Percentiles rank a stretch among this genome's conserved stretches.
phyloP scores from a whole-genome alignment of 2,113 vertebrate species.

The Ceyx margarethae region DNA sequence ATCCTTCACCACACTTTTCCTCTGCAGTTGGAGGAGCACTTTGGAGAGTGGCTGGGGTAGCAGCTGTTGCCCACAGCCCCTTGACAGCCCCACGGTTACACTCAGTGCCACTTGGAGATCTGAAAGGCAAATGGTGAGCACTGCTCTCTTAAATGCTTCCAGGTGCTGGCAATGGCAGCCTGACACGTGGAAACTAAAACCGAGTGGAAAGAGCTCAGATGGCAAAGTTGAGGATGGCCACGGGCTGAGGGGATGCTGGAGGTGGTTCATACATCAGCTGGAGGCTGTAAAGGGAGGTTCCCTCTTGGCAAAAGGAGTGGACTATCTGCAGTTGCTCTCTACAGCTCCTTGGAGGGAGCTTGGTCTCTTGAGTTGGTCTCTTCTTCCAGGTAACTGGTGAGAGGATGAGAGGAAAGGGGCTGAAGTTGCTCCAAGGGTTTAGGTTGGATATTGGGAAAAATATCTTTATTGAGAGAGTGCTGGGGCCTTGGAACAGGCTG shows the following conservation, averaged over 20 bases:
- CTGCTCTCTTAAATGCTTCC: neutral
- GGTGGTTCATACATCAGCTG: neutral
- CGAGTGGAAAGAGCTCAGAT: neutral
- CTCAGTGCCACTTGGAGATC: neutral
- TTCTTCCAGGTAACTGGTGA: too few species aligned
- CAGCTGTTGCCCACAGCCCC: constrained; percentile 25
- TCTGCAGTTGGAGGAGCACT: neutral
- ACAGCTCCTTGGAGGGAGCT: too few species aligned
- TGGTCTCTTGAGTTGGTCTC: too few species aligned
- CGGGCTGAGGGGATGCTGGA: rapidly evolving
- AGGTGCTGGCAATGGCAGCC: neutral
- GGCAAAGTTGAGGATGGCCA: neutral
- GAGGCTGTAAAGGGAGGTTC: neutral
- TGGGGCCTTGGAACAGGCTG: too few species aligned
- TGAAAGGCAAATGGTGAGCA: neutral
- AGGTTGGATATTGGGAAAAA: too few species aligned
- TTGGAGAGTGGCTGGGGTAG: neutral
- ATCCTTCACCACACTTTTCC: neutral
- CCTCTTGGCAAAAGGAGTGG: neutral
- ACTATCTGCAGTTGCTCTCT: too few species aligned
- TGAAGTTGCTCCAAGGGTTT: too few species aligned
- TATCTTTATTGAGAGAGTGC: too few species aligned
- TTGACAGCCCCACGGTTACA: neutral
- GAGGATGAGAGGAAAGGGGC: too few species aligned
- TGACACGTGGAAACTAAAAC: neutral